These are phyloP conservation scores for Ataeniobius toweri DNA, from an alignment of 2,797 vertebrate species.

Conservation along the genomic window DNA sequence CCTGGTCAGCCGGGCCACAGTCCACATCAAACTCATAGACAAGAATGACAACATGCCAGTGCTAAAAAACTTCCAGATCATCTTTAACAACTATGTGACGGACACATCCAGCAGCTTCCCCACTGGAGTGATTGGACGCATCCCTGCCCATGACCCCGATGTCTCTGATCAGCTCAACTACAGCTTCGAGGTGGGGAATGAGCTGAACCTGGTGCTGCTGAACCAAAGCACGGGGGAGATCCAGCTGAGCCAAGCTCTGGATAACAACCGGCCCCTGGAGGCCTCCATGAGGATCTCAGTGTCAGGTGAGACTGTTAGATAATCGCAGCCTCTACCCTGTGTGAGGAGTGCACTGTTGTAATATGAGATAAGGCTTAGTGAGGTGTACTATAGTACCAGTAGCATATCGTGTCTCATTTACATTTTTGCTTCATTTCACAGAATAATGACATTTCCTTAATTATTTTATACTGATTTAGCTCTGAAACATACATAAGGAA, in stretches of 20 bases:
- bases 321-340: conserved; percentile 47
- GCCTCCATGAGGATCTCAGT: conserved; percentile 94
- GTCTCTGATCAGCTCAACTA: conserved; percentile 90
- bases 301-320: conserved; percentile 83
- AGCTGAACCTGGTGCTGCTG: conserved; percentile 90
- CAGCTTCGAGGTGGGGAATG: conserved; percentile 90
- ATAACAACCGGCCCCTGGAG: conserved; percentile 95
- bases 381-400: conserved; percentile 23
- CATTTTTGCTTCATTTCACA: conserved; percentile 45
- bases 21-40: conserved; percentile 91
- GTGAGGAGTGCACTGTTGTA: conserved; percentile 20
- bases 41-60: conserved; percentile 91
- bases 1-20: conserved; percentile 91
- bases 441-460: conserved; percentile 42
- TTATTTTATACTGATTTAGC: conserved; percentile 41
- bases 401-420: conserved; percentile 27
- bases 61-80: conserved; percentile 95
- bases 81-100: conserved; percentile 97
- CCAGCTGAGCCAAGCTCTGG: conserved; percentile 89
- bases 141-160: conserved; percentile 91
- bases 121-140: conserved; percentile 87
- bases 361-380: conserved; percentile 16
- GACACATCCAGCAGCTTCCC: conserved; percentile 93
- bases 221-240: conserved; percentile 91
- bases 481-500: conserved; percentile 60